Evolutionary conservation across 2,797 vertebrate genomes (phyloP).

Genomic region (Poecile montanus): DNA sequence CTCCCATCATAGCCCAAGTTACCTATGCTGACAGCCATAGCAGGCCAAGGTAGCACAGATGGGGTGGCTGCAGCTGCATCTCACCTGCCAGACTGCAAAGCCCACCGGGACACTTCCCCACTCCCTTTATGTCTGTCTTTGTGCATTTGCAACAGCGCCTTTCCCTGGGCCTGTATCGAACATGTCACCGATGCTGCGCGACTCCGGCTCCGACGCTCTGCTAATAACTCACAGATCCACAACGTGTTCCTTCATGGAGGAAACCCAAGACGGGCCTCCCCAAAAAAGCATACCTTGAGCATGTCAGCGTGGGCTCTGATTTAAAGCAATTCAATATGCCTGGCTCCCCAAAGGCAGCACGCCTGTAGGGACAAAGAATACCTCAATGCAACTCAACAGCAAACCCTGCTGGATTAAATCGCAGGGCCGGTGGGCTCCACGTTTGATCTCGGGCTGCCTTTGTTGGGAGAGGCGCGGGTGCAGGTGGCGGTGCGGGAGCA

Average conservation of each 20-base stretch:
- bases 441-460: not conserved
- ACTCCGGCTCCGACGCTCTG: not conserved
- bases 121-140: constrained; percentile 74
- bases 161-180: constrained; percentile 69
- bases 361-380: constrained; percentile 39
- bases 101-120: constrained; percentile 70
- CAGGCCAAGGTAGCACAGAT: constrained; percentile 76
- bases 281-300: constrained; percentile 1
- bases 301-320: not conserved
- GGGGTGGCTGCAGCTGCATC: constrained; percentile 75
- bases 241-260: not conserved
- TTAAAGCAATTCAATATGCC: constrained; percentile 39
- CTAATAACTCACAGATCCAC: not conserved
- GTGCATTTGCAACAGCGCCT: constrained; percentile 71
- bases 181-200: constrained; percentile 7
- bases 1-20: constrained; percentile 62
- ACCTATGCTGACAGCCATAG: constrained; percentile 61
- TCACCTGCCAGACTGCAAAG: constrained; percentile 74
- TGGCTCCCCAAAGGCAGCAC: constrained; percentile 37
- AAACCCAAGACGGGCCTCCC: constrained; percentile 35
- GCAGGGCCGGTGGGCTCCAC: constrained; percentile 37
- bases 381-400: constrained; percentile 54
- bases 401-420: constrained; percentile 49
- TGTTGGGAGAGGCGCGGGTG: not conserved
- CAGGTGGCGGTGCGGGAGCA: constrained; percentile 20